A percentile compares a stretch with the other conserved stretches of the same genome.
Evolutionary conservation across 2,797 vertebrate genomes (phyloP).

Genomic region (Ciconia nigra): DNA sequence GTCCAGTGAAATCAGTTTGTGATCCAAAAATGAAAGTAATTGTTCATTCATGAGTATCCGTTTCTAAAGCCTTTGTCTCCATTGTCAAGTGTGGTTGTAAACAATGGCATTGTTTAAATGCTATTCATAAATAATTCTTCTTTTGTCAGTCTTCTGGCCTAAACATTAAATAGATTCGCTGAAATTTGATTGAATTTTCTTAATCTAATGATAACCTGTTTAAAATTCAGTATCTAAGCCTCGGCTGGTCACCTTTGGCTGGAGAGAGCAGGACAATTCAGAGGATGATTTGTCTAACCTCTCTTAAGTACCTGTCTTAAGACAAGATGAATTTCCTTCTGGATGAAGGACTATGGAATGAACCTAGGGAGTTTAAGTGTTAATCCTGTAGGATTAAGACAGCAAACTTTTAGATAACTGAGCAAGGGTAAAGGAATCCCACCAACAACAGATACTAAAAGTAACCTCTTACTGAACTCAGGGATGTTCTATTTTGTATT

Average conservation of each 20-base stretch:
- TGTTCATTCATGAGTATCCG: neutral
- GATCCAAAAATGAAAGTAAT: neutral
- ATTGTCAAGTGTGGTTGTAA: neutral
- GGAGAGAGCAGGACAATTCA: neutral
- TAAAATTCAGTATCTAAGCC: neutral
- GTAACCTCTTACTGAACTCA: neutral
- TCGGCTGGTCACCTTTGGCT: neutral
- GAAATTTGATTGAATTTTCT: neutral
- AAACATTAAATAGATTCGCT: neutral
- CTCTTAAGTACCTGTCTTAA: neutral
- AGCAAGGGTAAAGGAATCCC: neutral
- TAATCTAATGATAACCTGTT: neutral
- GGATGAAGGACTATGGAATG: neutral
- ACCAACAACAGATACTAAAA: neutral
- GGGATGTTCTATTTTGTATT: neutral
- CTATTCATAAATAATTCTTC: neutral
- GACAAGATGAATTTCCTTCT: neutral
- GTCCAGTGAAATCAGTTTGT: neutral
- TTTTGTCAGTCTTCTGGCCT: neutral
- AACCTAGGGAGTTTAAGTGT: neutral
- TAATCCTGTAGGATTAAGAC: neutral
- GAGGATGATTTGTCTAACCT: neutral
- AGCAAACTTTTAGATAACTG: neutral
- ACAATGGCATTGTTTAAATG: neutral
- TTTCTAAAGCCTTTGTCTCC: neutral